phyloP scores from a whole-genome alignment of 1,140 invertebrate species.

The Palaemon carinicauda region DNA sequence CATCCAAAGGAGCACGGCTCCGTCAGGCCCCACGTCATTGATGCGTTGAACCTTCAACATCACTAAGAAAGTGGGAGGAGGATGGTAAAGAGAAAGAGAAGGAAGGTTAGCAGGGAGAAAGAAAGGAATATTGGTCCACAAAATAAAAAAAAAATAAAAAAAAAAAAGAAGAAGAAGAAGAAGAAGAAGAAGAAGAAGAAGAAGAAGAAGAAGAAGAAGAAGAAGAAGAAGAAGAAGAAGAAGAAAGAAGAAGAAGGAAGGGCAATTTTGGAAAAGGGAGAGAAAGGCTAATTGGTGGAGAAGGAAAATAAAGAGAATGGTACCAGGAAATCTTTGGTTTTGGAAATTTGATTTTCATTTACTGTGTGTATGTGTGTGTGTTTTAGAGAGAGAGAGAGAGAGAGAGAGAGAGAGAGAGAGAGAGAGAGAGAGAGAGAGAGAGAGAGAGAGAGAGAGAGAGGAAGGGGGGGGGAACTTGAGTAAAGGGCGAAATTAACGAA shows the following conservation, averaged over 20 bases:
- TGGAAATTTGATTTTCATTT: background rate
- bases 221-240: background rate
- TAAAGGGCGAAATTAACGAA: no score
- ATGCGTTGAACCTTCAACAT: background rate
- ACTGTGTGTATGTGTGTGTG: no score
- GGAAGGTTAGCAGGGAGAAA: background rate
- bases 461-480: no score
- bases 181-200: background rate
- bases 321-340: background rate
- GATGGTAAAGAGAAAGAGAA: background rate
- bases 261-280: background rate
- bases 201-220: background rate
- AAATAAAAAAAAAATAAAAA: no score
- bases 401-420: background rate
- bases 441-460: conserved; percentile 2
- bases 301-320: background rate
- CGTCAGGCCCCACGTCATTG: no score
- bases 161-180: background rate
- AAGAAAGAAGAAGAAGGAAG: background rate
- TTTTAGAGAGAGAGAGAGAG: no score
- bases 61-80: background rate
- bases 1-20: no score
- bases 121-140: background rate
- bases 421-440: background rate
- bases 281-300: background rate